Evolutionary conservation across 2,113 vertebrate species (phyloP).

Genomic region (Caracal caracal): DNA sequence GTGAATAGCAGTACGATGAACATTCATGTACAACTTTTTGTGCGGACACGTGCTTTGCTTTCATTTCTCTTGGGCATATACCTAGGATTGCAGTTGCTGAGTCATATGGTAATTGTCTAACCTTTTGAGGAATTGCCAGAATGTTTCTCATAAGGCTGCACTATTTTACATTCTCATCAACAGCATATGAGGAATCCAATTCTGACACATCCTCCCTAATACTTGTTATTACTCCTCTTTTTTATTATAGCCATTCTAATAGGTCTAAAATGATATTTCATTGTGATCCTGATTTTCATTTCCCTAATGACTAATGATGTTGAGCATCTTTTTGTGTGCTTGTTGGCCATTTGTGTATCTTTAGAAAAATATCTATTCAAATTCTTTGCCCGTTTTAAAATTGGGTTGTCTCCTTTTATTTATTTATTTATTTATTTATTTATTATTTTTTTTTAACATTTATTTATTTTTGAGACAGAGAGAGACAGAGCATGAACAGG

Average conservation of each 20-base stretch:
- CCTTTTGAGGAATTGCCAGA: conserved; percentile 3
- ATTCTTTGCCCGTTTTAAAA: conserved; percentile 30
- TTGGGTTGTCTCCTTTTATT: not conserved
- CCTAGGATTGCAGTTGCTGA: not conserved
- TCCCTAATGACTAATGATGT: not conserved
- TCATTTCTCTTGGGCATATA: conserved; percentile 1
- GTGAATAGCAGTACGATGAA: not conserved
- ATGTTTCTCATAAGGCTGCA: not conserved
- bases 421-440: too few relatives aligned
- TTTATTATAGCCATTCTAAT: conserved; percentile 3
- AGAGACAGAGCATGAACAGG: too few relatives aligned
- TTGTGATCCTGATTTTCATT: conserved; percentile 23
- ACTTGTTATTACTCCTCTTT: not conserved
- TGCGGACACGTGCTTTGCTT: not conserved
- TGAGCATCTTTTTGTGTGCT: conserved; percentile 3
- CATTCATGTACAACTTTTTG: not conserved
- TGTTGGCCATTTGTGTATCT: conserved; percentile 26
- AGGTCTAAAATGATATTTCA: not conserved
- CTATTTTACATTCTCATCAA: not conserved
- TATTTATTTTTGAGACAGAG: too few relatives aligned
- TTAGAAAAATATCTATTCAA: not conserved
- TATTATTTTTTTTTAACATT: too few relatives aligned
- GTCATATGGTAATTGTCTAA: not conserved
- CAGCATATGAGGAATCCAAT: not conserved
- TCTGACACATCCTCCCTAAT: not conserved